phyloP scores from a whole-genome alignment of 2,113 vertebrate species.

The Herpetotheres cachinnans region DNA sequence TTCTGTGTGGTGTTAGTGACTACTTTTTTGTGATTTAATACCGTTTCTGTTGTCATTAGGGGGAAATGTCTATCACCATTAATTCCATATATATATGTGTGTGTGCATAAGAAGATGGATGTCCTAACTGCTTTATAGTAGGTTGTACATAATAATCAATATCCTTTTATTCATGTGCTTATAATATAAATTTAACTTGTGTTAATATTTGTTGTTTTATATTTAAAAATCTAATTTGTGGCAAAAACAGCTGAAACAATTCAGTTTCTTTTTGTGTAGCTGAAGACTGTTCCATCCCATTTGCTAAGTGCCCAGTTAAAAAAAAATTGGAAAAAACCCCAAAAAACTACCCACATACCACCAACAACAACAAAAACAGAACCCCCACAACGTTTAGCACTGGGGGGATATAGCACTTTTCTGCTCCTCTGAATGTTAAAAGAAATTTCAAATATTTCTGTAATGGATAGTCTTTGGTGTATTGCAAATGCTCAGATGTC shows the following conservation, averaged over 20 bases:
- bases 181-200: neutral
- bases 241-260: neutral
- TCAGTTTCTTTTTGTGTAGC: neutral
- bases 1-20: neutral
- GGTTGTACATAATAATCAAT: neutral
- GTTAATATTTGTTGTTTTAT: neutral
- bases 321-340: neutral
- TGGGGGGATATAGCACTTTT: neutral
- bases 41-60: neutral
- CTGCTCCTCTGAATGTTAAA: neutral
- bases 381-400: neutral
- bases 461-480: neutral
- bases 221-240: neutral
- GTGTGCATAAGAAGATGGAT: neutral
- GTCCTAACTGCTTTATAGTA: neutral
- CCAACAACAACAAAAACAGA: too few species aligned
- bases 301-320: neutral
- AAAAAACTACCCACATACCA: too few species aligned
- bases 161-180: neutral
- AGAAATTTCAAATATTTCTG: neutral
- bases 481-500: neutral
- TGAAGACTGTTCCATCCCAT: neutral
- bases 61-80: neutral
- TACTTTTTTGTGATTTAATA: neutral
- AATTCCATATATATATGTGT: neutral